Base-by-base conservation (phyloP, 1,140 invertebrate genomes). In the Lordiphosa stackelbergi region DNA sequence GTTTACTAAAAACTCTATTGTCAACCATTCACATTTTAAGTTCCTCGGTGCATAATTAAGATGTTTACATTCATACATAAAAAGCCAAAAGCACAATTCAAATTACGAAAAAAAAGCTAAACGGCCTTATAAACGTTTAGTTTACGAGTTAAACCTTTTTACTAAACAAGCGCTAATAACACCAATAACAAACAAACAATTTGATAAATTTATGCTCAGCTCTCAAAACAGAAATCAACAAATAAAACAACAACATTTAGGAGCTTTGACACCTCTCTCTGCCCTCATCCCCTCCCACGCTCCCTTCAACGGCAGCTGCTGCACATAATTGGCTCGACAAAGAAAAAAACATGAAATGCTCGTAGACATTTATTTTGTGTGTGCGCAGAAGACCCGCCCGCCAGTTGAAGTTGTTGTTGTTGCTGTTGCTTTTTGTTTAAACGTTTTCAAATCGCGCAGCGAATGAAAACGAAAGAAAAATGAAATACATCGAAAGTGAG, bases 401-500 rank as follows among this genome's bases (percentile, higher is more conserved):
- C 75, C 68, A 57, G 56, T 56, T 55, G 56, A 49, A 40, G 74
- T 60, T 56, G 60, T 57, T 58, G 64, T n/a, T 65, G 66, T 46
- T 69, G 53, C 55, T 70, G 71, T 22, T 66, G 66, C 53, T 75
- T 75, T 73, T 69, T 83, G 62, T 73, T 83, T 83, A 83, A 83
- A 83, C 78, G 77, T 83, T 83, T 83, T 84, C 69, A 66, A 83
- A 83, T 83, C 77, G 77, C 77, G 57, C 77, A 83, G 77, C 77
- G 77, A 83, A 83, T 83, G 77, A 83, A 83, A 83, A 84, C 78
- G 77, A 83, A 83, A 83, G 77, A 83, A 83, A 81, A 83, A 83
- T 83, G 78, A 83, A 73, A 83, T 81, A 83, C 77, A 83, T 83
- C 78, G 77, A 84, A 83, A 83, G 77, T 83, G 69, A 83, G 73